Percentiles rank a stretch among this genome's conserved stretches.
Evolutionary conservation across 2,113 vertebrate genomes (phyloP).

Genomic region (Lagopus muta): DNA sequence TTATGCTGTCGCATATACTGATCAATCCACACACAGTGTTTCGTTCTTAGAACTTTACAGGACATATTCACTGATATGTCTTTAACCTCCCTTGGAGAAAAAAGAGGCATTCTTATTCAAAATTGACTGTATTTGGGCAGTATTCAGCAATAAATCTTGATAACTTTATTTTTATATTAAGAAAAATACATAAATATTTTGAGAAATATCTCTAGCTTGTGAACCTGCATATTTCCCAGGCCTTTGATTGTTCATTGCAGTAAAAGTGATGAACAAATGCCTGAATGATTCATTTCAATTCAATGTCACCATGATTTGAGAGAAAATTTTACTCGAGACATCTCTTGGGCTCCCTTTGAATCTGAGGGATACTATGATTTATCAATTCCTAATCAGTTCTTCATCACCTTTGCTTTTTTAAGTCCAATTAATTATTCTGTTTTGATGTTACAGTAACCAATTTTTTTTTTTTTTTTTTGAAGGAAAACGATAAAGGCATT

Average conservation of each 20-base stretch:
- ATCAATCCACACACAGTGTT: background rate
- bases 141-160: background rate
- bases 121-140: background rate
- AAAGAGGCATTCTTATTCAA: background rate
- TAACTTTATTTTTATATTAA: background rate
- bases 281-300: background rate
- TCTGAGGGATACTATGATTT: background rate
- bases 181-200: background rate
- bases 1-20: background rate
- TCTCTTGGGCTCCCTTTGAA: background rate
- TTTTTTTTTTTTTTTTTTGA: background rate
- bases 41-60: background rate
- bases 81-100: background rate
- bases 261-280: background rate
- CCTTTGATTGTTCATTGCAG: slow-evolving; percentile 12
- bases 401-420: background rate
- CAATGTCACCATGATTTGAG: background rate
- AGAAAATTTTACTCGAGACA: background rate
- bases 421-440: background rate
- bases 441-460: background rate
- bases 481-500: background rate
- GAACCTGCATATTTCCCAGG: background rate
- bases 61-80: background rate
- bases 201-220: background rate
- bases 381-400: background rate